Base-by-base conservation (phyloP, 2,888 invertebrate genomes). In the Cynaeus angustus region DNA sequence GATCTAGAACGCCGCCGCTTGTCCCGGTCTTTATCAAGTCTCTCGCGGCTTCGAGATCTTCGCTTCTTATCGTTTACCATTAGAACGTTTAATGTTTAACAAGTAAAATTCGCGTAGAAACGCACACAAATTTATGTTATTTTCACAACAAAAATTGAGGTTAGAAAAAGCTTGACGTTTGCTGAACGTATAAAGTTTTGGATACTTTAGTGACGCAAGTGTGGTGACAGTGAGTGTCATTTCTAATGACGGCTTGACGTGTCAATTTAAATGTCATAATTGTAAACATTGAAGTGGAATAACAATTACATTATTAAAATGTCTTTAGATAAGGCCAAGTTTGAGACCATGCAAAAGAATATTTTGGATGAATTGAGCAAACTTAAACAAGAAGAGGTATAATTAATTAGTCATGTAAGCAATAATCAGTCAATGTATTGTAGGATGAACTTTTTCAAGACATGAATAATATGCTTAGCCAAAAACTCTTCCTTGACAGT, bases 401-500 rank as follows among this genome's bases (percentile, higher is more conserved):
- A 71, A 1, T 13, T 38, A 26, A 13, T 12, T 7, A 6, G 9
- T 28, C 28, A 5, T 28, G 4, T 5, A 28, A 6, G n/a, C 7
- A 9, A 33, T 7, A 1, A 33, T 50, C n/a, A 21, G 4, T 33
- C 33, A 33, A 2, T 33, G 7, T 4, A 21, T 80, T 85, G 10
- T 81, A 96, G 95, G 86, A 88, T 45, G 88, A 89, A 74, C 89
- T 94, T 3, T 89, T 92, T 80, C 88, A 89, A 72, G 91, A 93
- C 66, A 85, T 97, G 30, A 89, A 92, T 66, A 87, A 87, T 21
- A 89, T 94, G 26, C 83, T 96, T n/a, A 89, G 91, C 3, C 90
- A 92, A 73, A 92, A 94, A 77, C 90, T 91, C 71, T 89, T 90
- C 21, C 86, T 97, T 26, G 95, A 96, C 82, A 90, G 92, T 9